phyloP scores from a whole-genome alignment of 2,888 invertebrate species.

The Carpatolechia fugitivella region DNA sequence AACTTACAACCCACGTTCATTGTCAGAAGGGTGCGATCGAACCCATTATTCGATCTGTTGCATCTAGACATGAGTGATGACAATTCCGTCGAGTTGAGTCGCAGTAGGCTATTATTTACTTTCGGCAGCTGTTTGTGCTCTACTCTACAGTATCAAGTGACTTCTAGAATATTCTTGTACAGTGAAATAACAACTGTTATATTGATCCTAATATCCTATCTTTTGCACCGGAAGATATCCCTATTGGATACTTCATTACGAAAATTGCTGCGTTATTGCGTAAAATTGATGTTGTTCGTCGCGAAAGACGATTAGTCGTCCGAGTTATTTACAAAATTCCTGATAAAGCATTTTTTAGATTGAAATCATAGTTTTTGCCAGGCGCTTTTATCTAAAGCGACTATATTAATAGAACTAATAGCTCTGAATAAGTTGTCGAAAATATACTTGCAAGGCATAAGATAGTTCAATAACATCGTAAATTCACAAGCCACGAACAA shows the following conservation, averaged over 20 bases:
- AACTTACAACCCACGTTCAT: conserved; percentile 12
- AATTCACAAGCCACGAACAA: background rate
- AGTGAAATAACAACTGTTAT: background rate
- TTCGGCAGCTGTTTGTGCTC: background rate
- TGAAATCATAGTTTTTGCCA: no score
- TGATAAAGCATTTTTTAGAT: no score
- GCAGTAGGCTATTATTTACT: background rate
- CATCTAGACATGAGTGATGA: background rate
- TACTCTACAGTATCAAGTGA: background rate
- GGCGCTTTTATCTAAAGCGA: no score
- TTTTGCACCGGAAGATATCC: background rate
- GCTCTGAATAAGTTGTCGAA: no score
- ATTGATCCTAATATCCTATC: background rate
- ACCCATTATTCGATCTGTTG: background rate
- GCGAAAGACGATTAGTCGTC: background rate
- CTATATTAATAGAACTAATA: no score
- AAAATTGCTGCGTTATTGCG: background rate
- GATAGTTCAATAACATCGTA: background rate
- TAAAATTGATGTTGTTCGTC: background rate
- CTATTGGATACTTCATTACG: background rate
- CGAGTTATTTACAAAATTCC: no score
- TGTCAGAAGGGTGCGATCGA: conserved; percentile 7
- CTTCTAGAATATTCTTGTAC: background rate
- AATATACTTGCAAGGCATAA: no score
- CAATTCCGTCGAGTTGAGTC: background rate